Evolutionary conservation across 2,113 vertebrate genomes (phyloP).

Genomic region (Perca schrenkii): DNA sequence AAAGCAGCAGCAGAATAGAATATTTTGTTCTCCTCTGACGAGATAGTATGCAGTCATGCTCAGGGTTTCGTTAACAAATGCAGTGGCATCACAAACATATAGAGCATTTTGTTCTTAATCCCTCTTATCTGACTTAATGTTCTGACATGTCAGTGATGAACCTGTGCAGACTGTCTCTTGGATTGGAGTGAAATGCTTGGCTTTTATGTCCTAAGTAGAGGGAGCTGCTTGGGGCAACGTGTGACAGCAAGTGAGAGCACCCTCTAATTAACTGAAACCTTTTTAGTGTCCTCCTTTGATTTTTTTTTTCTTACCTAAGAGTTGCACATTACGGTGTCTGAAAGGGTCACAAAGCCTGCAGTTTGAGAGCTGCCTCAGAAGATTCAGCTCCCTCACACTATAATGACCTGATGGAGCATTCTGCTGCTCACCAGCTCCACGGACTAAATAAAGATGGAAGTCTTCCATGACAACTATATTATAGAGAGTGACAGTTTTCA

Average conservation of each 20-base stretch:
- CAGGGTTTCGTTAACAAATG: conserved; percentile 17
- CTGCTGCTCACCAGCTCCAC: not conserved
- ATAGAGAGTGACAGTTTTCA: conserved; percentile 42
- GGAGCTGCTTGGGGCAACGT: conserved; percentile 54
- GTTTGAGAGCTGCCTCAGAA: conserved; percentile 12
- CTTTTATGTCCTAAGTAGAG: conserved; percentile 65
- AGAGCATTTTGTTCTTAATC: conserved; percentile 21
- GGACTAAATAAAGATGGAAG: conserved; percentile 13
- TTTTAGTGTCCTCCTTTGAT: conserved; percentile 66
- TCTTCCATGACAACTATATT: conserved; percentile 8
- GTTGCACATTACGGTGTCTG: conserved; percentile 28
- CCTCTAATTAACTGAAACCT: conserved; percentile 72
- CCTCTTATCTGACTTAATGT: conserved; percentile 38
- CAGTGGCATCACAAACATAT: not conserved
- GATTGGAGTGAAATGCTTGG: conserved; percentile 38
- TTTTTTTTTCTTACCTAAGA: conserved; percentile 33
- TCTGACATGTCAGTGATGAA: conserved; percentile 54
- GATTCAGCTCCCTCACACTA: conserved; percentile 1
- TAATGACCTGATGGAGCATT: conserved; percentile 3
- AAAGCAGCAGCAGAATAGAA: conserved; percentile 9
- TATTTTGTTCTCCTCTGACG: conserved; percentile 17
- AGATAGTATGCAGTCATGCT: not conserved
- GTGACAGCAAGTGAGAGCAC: conserved; percentile 52
- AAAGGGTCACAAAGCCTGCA: conserved; percentile 51
- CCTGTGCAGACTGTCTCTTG: conserved; percentile 24